Evolutionary conservation across 1,140 invertebrate species (phyloP).

Genomic region (Coelopa frigida): DNA sequence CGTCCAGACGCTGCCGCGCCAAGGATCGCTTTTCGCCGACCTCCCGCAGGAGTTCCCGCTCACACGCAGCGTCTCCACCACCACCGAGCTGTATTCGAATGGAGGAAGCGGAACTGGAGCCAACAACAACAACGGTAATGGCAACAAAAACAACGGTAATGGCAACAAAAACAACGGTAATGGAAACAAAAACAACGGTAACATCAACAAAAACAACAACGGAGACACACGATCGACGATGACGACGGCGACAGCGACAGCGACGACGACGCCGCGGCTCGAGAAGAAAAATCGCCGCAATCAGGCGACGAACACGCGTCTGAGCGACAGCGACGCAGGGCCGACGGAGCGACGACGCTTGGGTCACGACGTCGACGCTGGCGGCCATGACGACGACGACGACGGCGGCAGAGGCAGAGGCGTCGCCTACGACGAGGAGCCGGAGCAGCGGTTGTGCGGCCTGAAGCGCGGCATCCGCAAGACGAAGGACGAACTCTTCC

Average conservation of each 20-base stretch:
- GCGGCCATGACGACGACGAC: conserved; percentile 7
- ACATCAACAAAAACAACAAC: no score
- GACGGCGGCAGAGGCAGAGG: conserved; percentile 12
- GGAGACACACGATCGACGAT: no score
- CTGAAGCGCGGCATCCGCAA: conserved; percentile 35
- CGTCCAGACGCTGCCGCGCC: conserved; percentile 6
- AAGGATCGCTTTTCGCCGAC: conserved; percentile 23
- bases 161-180: no score
- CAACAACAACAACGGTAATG: conserved; percentile 1
- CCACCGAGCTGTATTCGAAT: conserved; percentile 37
- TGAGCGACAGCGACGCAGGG: not conserved
- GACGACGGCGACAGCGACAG: not conserved
- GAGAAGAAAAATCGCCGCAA: conserved; percentile 14
- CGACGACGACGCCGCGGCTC: not conserved
- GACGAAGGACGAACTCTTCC: conserved; percentile 41
- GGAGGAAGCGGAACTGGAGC: not conserved
- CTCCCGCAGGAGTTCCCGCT: conserved; percentile 37
- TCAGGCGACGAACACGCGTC: conserved; percentile 27
- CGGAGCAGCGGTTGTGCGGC: conserved; percentile 26
- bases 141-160: conserved; percentile 5
- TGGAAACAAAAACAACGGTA: no score
- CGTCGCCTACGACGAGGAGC: conserved; percentile 4
- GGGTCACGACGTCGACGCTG: conserved; percentile 1
- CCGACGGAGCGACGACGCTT: not conserved
- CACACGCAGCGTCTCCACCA: conserved; percentile 40